These are phyloP conservation scores for Sebastes aleutianus DNA, from an alignment of 2,797 vertebrate genomes.

Conservation along the genomic window DNA sequence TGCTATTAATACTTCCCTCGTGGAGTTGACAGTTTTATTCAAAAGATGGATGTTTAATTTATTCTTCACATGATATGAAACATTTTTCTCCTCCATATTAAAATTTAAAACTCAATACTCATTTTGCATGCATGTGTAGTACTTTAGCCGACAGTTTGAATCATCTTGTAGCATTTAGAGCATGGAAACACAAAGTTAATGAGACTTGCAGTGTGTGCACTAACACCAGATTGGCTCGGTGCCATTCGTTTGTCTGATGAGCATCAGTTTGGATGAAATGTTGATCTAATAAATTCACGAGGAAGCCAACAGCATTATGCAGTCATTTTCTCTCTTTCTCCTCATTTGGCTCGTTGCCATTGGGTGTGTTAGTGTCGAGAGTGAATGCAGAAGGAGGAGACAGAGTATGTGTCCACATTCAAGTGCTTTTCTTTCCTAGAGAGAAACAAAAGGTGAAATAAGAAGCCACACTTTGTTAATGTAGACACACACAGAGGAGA, in stretches of 20 bases:
- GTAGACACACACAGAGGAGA: constrained; percentile 25
- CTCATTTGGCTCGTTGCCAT: not conserved
- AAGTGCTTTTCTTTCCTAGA: not conserved
- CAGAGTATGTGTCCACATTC: not conserved
- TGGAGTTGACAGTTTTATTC: not conserved
- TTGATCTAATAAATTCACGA: constrained; percentile 24
- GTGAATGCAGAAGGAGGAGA: not conserved
- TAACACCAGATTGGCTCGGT: constrained; percentile 6
- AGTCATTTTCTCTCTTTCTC: not conserved
- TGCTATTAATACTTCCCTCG: not conserved
- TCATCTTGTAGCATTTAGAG: not conserved
- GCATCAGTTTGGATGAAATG: constrained; percentile 18
- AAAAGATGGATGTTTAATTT: not conserved
- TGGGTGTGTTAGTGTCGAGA: not conserved
- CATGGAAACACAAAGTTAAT: not conserved
- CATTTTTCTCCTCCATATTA: not conserved
- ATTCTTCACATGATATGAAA: not conserved
- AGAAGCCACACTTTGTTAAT: not conserved
- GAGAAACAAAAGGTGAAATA: not conserved
- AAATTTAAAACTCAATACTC: not conserved
- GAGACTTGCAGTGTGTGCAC: not conserved
- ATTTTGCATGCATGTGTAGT: not conserved
- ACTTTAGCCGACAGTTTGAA: not conserved
- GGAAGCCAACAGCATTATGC: constrained; percentile 9
- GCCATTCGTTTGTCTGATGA: constrained; percentile 25